These are phyloP conservation scores for Sterrhoptilus dennistouni DNA, from an alignment of 2,113 vertebrate genomes.

Conservation along the genomic window DNA sequence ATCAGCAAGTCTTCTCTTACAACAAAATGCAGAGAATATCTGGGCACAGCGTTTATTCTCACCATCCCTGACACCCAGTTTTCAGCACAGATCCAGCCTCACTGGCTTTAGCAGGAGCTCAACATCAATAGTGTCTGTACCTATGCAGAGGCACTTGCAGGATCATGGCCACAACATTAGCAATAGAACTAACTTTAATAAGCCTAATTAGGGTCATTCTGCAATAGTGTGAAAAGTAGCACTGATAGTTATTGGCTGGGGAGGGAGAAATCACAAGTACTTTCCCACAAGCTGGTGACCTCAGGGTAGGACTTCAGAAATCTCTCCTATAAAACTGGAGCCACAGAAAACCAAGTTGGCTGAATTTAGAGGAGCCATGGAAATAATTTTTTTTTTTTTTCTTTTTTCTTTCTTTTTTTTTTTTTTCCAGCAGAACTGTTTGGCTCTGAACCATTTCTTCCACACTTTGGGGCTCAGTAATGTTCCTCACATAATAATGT, in stretches of 20 bases:
- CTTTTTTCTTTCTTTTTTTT: not conserved
- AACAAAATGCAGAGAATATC: not conserved
- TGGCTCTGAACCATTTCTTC: slow-evolving; percentile 31
- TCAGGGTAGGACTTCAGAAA: slow-evolving; percentile 28
- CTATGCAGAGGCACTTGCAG: not conserved
- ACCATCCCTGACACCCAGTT: not conserved
- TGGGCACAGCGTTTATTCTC: not conserved
- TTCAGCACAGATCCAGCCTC: not conserved
- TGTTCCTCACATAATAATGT: not conserved
- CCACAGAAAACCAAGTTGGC: not conserved
- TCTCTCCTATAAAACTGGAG: slow-evolving; percentile 21
- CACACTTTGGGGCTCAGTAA: not conserved
- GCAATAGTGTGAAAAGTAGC: slow-evolving; percentile 30
- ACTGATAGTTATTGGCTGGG: not conserved
- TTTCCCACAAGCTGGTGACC: slow-evolving; percentile 22
- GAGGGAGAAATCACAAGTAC: not conserved
- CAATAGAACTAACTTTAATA: slow-evolving; percentile 1
- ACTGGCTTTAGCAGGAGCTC: not conserved
- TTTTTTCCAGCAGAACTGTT: not conserved
- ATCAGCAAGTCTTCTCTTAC: not conserved
- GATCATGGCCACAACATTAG: not conserved
- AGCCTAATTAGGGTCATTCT: slow-evolving; percentile 29
- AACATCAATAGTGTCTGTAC: not conserved
- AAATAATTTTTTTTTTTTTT: not conserved
- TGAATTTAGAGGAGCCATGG: not conserved